Conservation (phyloP, 2,888 invertebrate genomes). For the Maniola hyperantus region DNA sequence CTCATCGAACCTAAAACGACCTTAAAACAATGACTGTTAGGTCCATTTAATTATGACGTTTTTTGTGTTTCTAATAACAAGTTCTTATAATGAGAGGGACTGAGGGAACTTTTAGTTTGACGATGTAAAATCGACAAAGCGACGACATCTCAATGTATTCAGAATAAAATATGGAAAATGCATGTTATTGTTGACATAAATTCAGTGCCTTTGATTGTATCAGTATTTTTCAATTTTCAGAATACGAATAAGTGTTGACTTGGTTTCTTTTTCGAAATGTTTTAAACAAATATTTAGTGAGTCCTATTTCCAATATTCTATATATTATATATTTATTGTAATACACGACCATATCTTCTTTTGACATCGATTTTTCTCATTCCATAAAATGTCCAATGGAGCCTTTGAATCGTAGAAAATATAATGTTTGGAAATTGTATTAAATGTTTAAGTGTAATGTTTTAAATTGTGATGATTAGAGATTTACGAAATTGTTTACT, state of each 20-base stretch:
- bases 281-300: neutral
- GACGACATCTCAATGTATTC: neutral
- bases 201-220: slow-evolving; percentile 3
- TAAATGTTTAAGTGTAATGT: neutral
- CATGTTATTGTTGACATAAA: neutral
- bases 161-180: neutral
- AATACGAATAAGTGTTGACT: neutral
- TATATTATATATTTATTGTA: no score
- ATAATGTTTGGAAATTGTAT: slow-evolving; percentile 5
- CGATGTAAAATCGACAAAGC: no score
- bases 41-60: no score
- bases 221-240: neutral
- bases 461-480: slow-evolving; percentile 16
- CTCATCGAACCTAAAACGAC: no score
- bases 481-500: slow-evolving; percentile 2
- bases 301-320: no score
- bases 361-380: neutral
- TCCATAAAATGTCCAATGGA: neutral
- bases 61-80: neutral
- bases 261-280: neutral
- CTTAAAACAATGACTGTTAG: no score
- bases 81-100: neutral
- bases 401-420: neutral
- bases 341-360: neutral
- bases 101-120: neutral